phyloP scores from a whole-genome alignment of 2,888 invertebrate genomes.

The Andrena trimmerana region DNA sequence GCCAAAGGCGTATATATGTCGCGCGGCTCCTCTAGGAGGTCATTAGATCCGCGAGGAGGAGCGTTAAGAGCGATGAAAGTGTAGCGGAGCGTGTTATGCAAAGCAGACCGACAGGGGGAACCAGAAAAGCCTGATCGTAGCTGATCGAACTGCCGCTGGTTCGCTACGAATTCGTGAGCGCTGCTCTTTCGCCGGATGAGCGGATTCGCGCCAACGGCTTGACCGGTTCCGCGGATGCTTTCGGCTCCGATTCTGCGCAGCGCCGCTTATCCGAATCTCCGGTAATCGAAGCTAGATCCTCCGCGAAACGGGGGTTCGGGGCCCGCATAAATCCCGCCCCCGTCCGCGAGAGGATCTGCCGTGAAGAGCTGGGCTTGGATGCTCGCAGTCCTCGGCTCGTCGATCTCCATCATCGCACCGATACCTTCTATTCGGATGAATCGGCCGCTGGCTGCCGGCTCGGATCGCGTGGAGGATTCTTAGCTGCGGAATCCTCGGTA shows the following conservation, averaged over 20 bases:
- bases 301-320: neutral
- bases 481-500: constrained; percentile 14
- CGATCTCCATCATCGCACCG: neutral
- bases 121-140: constrained; percentile 56
- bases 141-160: constrained; percentile 42
- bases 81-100: constrained; percentile 62
- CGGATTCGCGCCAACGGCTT: neutral
- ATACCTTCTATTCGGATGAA: neutral
- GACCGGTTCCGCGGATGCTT: constrained; percentile 4
- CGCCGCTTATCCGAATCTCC: neutral
- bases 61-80: constrained; percentile 52
- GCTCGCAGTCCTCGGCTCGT: neutral
- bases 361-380: neutral
- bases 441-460: constrained; percentile 19
- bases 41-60: constrained; percentile 26
- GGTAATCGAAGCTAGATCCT: constrained; percentile 16
- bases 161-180: constrained; percentile 40
- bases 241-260: neutral
- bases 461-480: constrained; percentile 17
- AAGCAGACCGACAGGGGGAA: constrained; percentile 43
- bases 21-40: constrained; percentile 22
- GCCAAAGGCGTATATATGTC: constrained; percentile 25
- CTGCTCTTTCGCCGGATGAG: constrained; percentile 17
- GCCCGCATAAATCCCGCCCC: neutral
- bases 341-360: neutral